Evolutionary conservation across 30 jellyfish, hydroid and myxozoan species (phyloP).

Genomic region (Aurelia aurita): DNA sequence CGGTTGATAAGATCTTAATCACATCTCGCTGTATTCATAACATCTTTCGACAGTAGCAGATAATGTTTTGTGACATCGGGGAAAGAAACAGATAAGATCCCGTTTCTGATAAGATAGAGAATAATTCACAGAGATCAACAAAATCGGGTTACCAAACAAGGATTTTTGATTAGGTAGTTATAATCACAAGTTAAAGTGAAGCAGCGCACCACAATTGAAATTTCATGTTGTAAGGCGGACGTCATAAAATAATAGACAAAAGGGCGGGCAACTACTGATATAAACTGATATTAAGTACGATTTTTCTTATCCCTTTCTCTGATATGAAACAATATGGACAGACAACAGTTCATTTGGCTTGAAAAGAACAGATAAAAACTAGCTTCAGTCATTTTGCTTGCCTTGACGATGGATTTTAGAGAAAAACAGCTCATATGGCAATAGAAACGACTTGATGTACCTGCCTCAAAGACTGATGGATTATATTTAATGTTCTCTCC

Average conservation of each 20-base stretch:
- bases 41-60: conserved; percentile 8
- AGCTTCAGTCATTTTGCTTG: too few species aligned
- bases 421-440: too few species aligned
- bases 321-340: too few species aligned
- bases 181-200: conserved; percentile 10
- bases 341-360: too few species aligned
- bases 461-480: too few species aligned
- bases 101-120: neutral
- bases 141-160: neutral
- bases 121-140: conserved; percentile 8
- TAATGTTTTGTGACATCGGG: conserved; percentile 11
- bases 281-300: too few species aligned
- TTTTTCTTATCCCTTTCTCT: too few species aligned
- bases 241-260: neutral
- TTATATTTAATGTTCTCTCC: too few species aligned
- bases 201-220: neutral
- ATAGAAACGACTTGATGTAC: too few species aligned
- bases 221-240: neutral
- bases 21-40: neutral
- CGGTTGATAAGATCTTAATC: conserved; percentile 15
- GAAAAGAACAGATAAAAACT: too few species aligned
- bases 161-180: neutral
- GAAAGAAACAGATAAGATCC: neutral
- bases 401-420: too few species aligned
- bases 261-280: conserved; percentile 3